Base-by-base conservation (phyloP, 2,797 vertebrate species). In the Acanthurus lineatus region DNA sequence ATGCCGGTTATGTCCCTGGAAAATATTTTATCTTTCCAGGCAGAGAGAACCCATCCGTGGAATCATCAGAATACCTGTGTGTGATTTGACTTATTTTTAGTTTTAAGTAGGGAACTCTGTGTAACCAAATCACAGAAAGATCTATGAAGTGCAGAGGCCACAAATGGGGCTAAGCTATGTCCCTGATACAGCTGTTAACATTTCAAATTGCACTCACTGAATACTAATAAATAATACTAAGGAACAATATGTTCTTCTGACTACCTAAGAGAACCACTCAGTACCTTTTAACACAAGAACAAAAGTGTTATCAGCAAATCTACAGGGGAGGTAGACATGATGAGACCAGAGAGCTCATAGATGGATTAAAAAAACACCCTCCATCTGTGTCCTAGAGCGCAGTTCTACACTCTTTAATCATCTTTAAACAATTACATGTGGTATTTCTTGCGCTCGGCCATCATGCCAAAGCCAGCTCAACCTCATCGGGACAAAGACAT, bases 361-460 rank as follows among this genome's bases (percentile, higher is more conserved):
- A 69, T 49, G 54, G 83, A 86, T 83, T 77, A 76, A 82, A 82
- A 82, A 85, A 72, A 75, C 78, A 81, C 59, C 69, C 57, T 84
- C 81, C 88, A 88, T 91, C 90, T 90, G 90, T 84, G 86, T 89
- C 78, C 72, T 59, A 25, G 20, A 78, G 69, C 40, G 22, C 9
- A 78, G 38, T 63, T 66, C 69, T 78, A 73, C 53, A 38, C 67
- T 77, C 66, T 70, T 76, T 75, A 80, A 62, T 86, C 81, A 84
- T 89, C 89, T 91, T 93, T 85, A 87, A 92, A 68, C 77, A 84
- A 90, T 91, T 89, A 89, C 65, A 79, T 32, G 22, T 60, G 79
- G 73, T 87, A 85, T 88, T 91, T 89, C 81, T 84, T 19, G 38
- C 16, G 0, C 69, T 75, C 14, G 19, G 65, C 61, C n/a, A 19